A percentile compares a stretch with the other conserved stretches of the same genome.
phyloP scores from a whole-genome alignment of 2,113 vertebrate genomes.

The Steatornis caripensis region DNA sequence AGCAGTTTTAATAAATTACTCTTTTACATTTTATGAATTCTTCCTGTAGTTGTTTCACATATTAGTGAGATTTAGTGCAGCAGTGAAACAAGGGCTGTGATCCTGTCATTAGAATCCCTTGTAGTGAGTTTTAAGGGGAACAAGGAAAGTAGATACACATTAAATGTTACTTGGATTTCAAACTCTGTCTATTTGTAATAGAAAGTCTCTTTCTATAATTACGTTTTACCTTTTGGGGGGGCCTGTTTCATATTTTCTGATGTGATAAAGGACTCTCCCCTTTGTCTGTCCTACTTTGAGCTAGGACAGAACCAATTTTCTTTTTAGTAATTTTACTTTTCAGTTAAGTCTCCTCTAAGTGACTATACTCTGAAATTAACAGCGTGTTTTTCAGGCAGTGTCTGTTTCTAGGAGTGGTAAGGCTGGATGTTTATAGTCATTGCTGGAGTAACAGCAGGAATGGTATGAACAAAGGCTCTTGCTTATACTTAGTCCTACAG shows the following conservation, averaged over 20 bases:
- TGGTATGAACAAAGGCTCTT: too few relatives aligned
- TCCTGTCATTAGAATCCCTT: not conserved
- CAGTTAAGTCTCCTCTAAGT: too few relatives aligned
- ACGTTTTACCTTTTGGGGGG: not conserved
- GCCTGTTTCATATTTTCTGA: not conserved
- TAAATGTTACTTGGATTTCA: not conserved
- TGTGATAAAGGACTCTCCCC: not conserved
- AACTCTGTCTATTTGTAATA: not conserved
- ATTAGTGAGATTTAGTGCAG: not conserved
- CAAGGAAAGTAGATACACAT: not conserved
- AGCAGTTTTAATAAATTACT: not conserved
- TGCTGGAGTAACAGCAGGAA: too few relatives aligned
- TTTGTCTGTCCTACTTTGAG: too few relatives aligned
- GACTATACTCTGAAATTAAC: too few relatives aligned
- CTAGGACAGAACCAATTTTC: too few relatives aligned
- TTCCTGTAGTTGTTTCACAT: not conserved
- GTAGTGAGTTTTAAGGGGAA: not conserved
- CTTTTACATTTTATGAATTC: not conserved
- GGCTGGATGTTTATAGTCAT: too few relatives aligned
- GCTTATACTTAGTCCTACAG: too few relatives aligned
- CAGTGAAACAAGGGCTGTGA: not conserved
- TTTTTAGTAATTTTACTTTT: too few relatives aligned
- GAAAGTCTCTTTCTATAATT: not conserved
- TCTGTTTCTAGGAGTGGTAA: too few relatives aligned
- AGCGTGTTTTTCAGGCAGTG: too few relatives aligned